Conservation (phyloP, 2,797 vertebrate species). For the Manis javanica region DNA sequence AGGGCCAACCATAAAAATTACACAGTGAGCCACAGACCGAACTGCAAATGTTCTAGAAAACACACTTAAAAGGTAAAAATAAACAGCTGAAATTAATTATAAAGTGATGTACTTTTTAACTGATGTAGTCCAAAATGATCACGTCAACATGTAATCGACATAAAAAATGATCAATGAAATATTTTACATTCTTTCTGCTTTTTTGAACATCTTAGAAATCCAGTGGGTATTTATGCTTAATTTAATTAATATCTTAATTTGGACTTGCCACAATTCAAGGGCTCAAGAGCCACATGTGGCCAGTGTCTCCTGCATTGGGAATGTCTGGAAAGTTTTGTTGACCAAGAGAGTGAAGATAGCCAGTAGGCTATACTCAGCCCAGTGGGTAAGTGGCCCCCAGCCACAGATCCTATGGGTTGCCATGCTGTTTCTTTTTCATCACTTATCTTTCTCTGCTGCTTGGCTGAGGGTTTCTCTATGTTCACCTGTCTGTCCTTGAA, state of each 20-base stretch:
- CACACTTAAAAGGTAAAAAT: neutral
- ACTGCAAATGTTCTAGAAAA: no score
- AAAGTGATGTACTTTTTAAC: neutral
- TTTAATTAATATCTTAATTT: neutral
- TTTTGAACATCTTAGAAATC: neutral
- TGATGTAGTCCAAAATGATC: neutral
- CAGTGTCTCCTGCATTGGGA: neutral
- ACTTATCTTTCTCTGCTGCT: neutral
- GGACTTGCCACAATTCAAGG: neutral
- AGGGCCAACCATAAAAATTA: rapidly evolving
- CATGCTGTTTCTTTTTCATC: neutral
- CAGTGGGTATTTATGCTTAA: neutral
- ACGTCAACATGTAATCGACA: neutral
- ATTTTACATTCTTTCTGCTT: neutral
- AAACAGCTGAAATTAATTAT: neutral
- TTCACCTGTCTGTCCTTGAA: neutral
- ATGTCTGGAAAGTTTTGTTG: neutral
- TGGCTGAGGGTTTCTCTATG: neutral
- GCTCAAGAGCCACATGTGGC: rapidly evolving
- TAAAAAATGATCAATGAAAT: neutral
- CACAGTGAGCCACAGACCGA: neutral
- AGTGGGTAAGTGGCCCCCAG: neutral
- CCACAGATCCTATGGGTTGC: neutral
- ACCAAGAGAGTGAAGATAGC: neutral
- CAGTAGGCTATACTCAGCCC: neutral